These are phyloP conservation scores for Choristoneura fumiferana DNA, from an alignment of 1,140 invertebrate species.

Conservation along the genomic window DNA sequence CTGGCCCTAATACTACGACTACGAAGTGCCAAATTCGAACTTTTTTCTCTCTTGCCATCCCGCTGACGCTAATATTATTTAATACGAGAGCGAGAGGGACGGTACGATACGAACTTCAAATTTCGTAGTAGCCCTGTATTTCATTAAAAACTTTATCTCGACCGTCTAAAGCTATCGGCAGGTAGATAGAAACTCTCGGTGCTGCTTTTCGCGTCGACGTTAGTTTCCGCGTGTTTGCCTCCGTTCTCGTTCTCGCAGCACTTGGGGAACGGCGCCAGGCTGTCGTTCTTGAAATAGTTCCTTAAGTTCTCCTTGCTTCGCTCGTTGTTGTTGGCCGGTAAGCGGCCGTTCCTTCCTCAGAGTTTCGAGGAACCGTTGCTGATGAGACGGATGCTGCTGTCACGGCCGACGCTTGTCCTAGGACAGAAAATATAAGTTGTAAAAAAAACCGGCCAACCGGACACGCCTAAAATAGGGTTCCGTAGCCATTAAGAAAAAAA, in stretches of 20 bases:
- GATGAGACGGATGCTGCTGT: slow-evolving; percentile 63
- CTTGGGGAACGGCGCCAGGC: slow-evolving; percentile 53
- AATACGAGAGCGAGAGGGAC: too few relatives aligned
- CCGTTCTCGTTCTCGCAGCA: slow-evolving; percentile 61
- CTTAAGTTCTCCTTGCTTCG: slow-evolving; percentile 56
- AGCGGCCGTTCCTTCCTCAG: slow-evolving; percentile 53
- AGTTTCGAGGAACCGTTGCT: slow-evolving; percentile 65
- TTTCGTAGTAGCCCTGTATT: too few relatives aligned
- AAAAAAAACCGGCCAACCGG: too few relatives aligned
- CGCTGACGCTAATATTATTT: too few relatives aligned
- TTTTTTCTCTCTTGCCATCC: too few relatives aligned
- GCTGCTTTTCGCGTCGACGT: slow-evolving; percentile 44
- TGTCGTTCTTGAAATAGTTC: slow-evolving; percentile 50
- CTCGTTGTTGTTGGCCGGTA: slow-evolving; percentile 43
- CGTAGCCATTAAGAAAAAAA: too few relatives aligned
- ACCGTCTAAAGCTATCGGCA: slow-evolving; percentile 27
- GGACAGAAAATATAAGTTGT: slow-evolving; percentile 22
- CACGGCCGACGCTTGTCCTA: slow-evolving; percentile 61
- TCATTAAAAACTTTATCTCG: slow-evolving; percentile 11
- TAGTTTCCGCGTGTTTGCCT: slow-evolving; percentile 40
- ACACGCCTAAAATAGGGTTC: too few relatives aligned
- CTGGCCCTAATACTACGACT: too few relatives aligned
- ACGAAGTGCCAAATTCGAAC: too few relatives aligned
- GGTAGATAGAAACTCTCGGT: slow-evolving; percentile 58
- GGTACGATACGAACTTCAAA: too few relatives aligned